Evolutionary conservation across 2,113 vertebrate species (phyloP).

Genomic region (Cygnus buccinator): DNA sequence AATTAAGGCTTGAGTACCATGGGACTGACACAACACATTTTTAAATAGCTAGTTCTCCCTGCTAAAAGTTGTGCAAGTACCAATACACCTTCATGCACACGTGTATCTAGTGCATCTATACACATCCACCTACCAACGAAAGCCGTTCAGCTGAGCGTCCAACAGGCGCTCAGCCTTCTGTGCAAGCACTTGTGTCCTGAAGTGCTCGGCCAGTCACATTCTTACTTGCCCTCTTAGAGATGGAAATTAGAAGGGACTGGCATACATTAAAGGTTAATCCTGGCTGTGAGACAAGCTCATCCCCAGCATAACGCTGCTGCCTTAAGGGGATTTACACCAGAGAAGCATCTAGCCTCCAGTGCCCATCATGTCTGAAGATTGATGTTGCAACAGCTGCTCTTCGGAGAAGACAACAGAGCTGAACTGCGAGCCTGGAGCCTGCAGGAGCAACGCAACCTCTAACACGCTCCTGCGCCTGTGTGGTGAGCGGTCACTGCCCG

Average conservation of each 20-base stretch:
- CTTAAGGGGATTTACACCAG: rapidly evolving
- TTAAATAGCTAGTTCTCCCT: not conserved
- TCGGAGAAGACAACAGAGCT: not conserved
- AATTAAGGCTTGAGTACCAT: not conserved
- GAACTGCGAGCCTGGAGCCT: not conserved
- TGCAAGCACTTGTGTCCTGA: not conserved
- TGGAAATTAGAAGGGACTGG: not conserved
- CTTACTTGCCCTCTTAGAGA: rapidly evolving
- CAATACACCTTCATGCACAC: not conserved
- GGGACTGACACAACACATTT: not conserved
- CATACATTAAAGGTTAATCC: not conserved
- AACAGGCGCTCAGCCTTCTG: not conserved
- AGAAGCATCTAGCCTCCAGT: not conserved
- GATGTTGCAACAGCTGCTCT: not conserved
- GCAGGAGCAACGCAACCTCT: not conserved
- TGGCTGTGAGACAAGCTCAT: not conserved
- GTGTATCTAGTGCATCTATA: rapidly evolving
- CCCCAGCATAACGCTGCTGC: not conserved
- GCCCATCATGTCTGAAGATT: not conserved
- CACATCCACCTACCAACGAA: rapidly evolving
- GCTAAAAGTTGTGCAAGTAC: not conserved
- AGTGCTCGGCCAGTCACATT: rapidly evolving
- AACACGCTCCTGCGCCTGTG: not conserved
- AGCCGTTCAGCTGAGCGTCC: not conserved
- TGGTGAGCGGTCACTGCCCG: not conserved